A percentile compares a stretch with the other conserved stretches of the same genome.
phyloP scores from a whole-genome alignment of 1,140 invertebrate genomes.

The Sesamia nonagrioides region DNA sequence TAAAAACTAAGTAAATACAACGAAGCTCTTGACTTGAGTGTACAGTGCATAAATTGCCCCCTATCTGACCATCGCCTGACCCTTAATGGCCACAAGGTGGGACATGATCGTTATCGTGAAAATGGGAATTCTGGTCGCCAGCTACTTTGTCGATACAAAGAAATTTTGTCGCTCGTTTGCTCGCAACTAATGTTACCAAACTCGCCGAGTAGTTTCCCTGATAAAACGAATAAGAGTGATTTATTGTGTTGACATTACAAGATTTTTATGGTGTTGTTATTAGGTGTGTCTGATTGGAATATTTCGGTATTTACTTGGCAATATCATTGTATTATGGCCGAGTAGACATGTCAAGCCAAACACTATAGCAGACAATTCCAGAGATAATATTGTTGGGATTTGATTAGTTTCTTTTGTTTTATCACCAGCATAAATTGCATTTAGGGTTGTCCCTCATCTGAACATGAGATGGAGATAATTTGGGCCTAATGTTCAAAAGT shows the following conservation, averaged over 20 bases:
- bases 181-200: slow-evolving; percentile 56
- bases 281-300: slow-evolving; percentile 30
- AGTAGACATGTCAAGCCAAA: neutral
- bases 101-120: slow-evolving; percentile 79
- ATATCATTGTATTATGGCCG: slow-evolving; percentile 1
- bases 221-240: slow-evolving; percentile 42
- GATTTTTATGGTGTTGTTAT: slow-evolving; percentile 40
- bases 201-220: slow-evolving; percentile 41
- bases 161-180: slow-evolving; percentile 72
- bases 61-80: slow-evolving; percentile 80
- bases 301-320: slow-evolving; percentile 2
- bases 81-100: slow-evolving; percentile 80
- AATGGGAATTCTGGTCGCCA: slow-evolving; percentile 71
- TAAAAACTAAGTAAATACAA: slow-evolving; percentile 76
- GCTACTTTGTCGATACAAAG: slow-evolving; percentile 76
- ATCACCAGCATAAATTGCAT: neutral
- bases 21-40: slow-evolving; percentile 71
- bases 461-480: too few relatives aligned
- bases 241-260: slow-evolving; percentile 47
- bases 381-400: neutral
- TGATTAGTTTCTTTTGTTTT: neutral
- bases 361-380: neutral
- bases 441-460: neutral
- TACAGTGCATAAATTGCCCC: slow-evolving; percentile 79
- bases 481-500: too few relatives aligned